Percentiles rank a stretch among this genome's conserved stretches.
Evolutionary conservation across 2,888 invertebrate species (phyloP).

Genomic region (Chrysomela aeneicollis): DNA sequence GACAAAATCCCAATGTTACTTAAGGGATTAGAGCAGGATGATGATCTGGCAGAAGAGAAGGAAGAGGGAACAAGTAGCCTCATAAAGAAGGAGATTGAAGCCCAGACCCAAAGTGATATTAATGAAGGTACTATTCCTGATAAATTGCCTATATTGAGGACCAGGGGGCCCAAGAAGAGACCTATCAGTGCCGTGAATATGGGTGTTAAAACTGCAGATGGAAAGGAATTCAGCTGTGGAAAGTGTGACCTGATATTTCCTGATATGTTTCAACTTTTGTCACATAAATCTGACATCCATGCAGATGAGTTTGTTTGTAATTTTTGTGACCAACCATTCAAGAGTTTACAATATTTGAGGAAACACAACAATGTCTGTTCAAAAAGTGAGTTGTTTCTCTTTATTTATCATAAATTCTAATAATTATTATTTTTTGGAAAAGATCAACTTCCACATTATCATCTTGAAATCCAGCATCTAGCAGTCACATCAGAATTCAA

Average conservation of each 20-base stretch:
- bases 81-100: constrained; percentile 7
- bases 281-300: constrained; percentile 39
- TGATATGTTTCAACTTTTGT: constrained; percentile 36
- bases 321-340: constrained; percentile 47
- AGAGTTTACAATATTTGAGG: constrained; percentile 46
- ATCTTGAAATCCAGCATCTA: no score
- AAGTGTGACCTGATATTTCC: constrained; percentile 40
- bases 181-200: neutral
- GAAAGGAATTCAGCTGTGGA: constrained; percentile 30
- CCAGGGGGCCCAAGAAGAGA: constrained; percentile 10
- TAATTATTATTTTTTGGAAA: no score
- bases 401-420: no score
- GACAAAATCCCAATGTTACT: constrained; percentile 25
- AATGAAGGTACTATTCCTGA: neutral
- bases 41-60: constrained; percentile 16
- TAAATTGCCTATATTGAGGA: neutral
- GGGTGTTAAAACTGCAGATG: constrained; percentile 17
- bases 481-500: no score
- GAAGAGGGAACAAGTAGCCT: constrained; percentile 25
- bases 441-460: no score
- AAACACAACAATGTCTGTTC: constrained; percentile 49
- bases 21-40: constrained; percentile 28
- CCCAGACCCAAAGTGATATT: neutral
- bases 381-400: constrained; percentile 40
- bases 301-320: constrained; percentile 48